Conservation (phyloP, 2,888 invertebrate genomes). For the Hipparchia semele region DNA sequence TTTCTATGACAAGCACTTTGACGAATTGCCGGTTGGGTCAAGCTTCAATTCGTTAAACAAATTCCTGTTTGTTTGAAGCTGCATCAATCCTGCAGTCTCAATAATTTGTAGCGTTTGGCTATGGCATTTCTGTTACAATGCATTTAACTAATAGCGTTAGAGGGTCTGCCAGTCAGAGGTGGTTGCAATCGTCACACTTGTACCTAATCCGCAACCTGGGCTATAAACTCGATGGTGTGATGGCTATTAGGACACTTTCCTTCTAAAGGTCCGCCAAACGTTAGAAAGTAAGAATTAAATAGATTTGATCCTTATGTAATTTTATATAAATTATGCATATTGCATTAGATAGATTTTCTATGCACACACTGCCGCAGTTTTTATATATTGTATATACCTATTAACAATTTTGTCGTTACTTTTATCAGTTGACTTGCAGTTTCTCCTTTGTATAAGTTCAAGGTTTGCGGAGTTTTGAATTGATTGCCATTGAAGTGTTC, state of each 20-base stretch:
- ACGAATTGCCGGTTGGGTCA: too few relatives aligned
- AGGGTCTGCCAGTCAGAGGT: too few relatives aligned
- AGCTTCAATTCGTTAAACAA: too few relatives aligned
- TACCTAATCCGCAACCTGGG: too few relatives aligned
- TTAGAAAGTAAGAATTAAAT: slow-evolving; percentile 7
- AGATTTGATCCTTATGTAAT: slow-evolving; percentile 14
- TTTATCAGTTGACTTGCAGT: slow-evolving; percentile 1
- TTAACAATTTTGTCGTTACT: not conserved
- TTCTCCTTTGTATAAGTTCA: not conserved
- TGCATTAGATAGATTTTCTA: slow-evolving; percentile 12
- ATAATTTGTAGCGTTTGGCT: too few relatives aligned
- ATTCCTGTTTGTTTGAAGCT: too few relatives aligned
- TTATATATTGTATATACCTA: not conserved
- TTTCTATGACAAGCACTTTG: too few relatives aligned
- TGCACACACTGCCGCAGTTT: slow-evolving; percentile 16
- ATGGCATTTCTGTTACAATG: too few relatives aligned
- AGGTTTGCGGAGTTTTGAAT: not conserved
- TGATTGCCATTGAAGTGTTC: not conserved
- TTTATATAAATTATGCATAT: slow-evolving; percentile 10
- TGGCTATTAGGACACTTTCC: not conserved
- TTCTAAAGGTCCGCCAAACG: not conserved
- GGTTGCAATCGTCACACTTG: too few relatives aligned
- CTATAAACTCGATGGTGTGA: not conserved
- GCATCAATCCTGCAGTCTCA: too few relatives aligned
- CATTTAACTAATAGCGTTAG: too few relatives aligned